Percentiles rank a stretch among this genome's conserved stretches.
Conservation (phyloP, 2,113 vertebrate genomes). For the Vimba vimba region DNA sequence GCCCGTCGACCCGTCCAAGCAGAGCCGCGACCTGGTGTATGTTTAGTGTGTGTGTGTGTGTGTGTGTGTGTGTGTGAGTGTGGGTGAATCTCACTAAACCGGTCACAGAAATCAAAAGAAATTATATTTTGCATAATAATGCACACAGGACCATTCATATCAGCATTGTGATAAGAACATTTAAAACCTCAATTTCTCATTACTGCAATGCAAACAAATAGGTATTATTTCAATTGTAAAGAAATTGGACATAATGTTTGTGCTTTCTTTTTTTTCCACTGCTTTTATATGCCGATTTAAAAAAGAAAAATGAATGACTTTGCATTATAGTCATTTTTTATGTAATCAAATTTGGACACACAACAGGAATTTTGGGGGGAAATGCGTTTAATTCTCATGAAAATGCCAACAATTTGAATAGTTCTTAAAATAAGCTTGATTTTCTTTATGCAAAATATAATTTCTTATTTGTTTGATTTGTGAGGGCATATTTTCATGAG, state of each 20-base stretch:
- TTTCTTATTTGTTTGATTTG: neutral
- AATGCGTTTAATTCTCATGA: neutral
- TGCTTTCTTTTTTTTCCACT: neutral
- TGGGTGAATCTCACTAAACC: no score
- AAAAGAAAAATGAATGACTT: neutral
- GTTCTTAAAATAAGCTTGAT: neutral
- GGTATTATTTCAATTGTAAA: neutral
- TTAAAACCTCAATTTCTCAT: neutral
- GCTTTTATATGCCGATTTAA: neutral
- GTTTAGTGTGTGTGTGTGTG: slow-evolving; percentile 74
- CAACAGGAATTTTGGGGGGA: neutral
- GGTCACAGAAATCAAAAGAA: neutral
- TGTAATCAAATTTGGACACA: neutral
- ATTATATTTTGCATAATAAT: neutral
- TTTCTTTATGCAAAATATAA: neutral
- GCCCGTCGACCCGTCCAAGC: slow-evolving; percentile 67
- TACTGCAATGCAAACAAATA: neutral
- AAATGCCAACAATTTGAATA: neutral
- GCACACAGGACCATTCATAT: neutral
- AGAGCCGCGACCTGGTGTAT: slow-evolving; percentile 88
- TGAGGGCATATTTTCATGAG: neutral
- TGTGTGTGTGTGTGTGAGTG: no score
- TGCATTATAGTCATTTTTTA: neutral
- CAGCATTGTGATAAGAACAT: neutral
- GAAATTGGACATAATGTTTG: no score